Conservation (phyloP, 1,140 invertebrate genomes). For the Euura saliciscinereae region DNA sequence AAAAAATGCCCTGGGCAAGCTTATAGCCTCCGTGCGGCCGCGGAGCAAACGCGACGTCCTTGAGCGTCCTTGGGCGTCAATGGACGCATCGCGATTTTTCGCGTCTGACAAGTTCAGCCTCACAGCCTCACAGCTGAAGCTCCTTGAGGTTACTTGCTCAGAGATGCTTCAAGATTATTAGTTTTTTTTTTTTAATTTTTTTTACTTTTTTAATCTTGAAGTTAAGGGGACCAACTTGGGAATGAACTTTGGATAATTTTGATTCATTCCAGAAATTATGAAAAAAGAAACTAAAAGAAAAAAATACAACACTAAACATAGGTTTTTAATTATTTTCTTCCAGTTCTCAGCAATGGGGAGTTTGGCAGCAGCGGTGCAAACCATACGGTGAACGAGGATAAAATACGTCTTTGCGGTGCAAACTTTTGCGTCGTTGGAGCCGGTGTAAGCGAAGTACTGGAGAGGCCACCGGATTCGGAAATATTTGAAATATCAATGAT, state of each 20-base stretch:
- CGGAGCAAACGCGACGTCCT: not conserved
- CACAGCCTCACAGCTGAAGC: too few relatives aligned
- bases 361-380: constrained; percentile 55
- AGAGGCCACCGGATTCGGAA: constrained; percentile 79
- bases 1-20: not conserved
- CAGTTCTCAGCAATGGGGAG: constrained; percentile 78
- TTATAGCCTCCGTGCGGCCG: not conserved
- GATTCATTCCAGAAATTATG: too few relatives aligned
- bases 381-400: constrained; percentile 57
- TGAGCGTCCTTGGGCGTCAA: not conserved
- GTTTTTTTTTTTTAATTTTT: constrained; percentile 14
- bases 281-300: too few relatives aligned
- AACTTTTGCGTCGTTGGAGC: constrained; percentile 79
- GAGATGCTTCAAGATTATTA: not conserved
- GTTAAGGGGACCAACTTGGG: too few relatives aligned
- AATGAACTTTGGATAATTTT: too few relatives aligned
- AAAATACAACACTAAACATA: constrained; percentile 12
- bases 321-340: constrained; percentile 37
- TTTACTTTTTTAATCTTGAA: too few relatives aligned
- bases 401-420: constrained; percentile 76
- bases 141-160: too few relatives aligned
- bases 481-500: constrained; percentile 88
- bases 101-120: not conserved
- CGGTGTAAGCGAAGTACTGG: constrained; percentile 71
- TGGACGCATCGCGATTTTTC: not conserved